Evolutionary conservation across 1,140 invertebrate genomes (phyloP), one percentile per base, ranked within the genome.

Genomic region (Goniozus legneri): DNA sequence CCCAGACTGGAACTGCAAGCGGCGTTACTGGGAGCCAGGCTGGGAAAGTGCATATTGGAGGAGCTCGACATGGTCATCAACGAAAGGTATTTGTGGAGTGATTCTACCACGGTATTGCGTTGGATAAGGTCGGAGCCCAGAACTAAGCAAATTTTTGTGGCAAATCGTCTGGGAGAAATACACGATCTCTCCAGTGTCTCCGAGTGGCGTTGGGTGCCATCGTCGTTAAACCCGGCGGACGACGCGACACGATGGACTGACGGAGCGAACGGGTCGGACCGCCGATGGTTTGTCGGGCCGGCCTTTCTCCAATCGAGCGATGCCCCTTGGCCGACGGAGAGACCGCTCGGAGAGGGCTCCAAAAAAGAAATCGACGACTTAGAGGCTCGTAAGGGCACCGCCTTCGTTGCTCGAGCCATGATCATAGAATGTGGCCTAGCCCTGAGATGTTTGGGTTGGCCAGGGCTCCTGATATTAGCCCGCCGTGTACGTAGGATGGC

Each of bases 161-260:
- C 53, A 0, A 52, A 64, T 24, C 14, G 50, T 15, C 35, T 62
- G 0, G 33, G 35, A 0, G 45, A 62, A 13, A 59, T 65, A 16
- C 67, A 69, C 24, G 50, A 68, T 14, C 35, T 50, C 12, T 67
- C 66, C 13, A 18, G 12, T 8, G 41, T 19, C 7, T 31, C 32
- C 31, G 30, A 40, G 12, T 76, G 73, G 66, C 47, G 48, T 31
- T 55, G 74, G 36, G 61, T 71, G 0, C 22, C 50, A 12, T 56
- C 56, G 1, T 39, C 52, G 2, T 33, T 55, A 4, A 77, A 78
- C 45, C 73, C 75, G 1, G 71, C 72, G 0, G 75, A 78, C 57
- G 47, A 33, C 7, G 14, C 8, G 14, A 33, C 32, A 4, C 3
- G 8, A 33, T 10, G n/a, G 6, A 27, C 10, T 6, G 24, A 27